Evolutionary conservation across 2,888 invertebrate genomes (phyloP), one percentile per base, ranked within the genome.

Genomic region (Eilema sororculum): DNA sequence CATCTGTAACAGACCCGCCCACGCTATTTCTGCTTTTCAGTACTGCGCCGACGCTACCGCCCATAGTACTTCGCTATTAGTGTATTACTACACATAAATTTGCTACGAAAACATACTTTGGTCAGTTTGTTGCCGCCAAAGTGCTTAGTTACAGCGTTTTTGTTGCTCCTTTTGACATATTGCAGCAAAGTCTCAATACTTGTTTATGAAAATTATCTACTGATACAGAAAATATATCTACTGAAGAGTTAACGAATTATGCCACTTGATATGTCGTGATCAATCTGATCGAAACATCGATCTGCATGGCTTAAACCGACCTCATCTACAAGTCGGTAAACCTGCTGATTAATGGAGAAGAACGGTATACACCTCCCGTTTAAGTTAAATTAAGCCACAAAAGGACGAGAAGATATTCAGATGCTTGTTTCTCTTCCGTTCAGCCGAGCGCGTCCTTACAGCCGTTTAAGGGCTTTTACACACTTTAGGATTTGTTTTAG

Each of bases 21-120:
- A 92, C 93, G 91, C 95, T 95, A 95, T 95, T 95, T 94, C 93
- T 94, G 95, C 91, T 85, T 86, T 84, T 88, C 87, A 88, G 87
- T 84, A 86, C 76, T 85, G 89, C 87, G 88, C 89, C 87, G 85
- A 86, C 89, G 86, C 87, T 82, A 80, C 87, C 88, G 87, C 89
- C 88, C 87, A 85, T 82, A 84, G 79, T 80, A 84, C 83, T 87
- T 83, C 79, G 76, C 78, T 81, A 81, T 82, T 84, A 81, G 72
- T 80, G 71, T 78, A 71, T 78, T 80, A 82, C 75, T 76, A 78
- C 83, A 81, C 88, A 88, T 88, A 89, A 88, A 89, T 87, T 87
- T 86, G 87, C 89, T 64, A 87, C 87, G 80, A 82, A 80, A 85
- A 87, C 89, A 84, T 84, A 84, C 78, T 84, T 85, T 83, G 83